Evolutionary conservation across 2,113 vertebrate species (phyloP).

Genomic region (Podarcis muralis): DNA sequence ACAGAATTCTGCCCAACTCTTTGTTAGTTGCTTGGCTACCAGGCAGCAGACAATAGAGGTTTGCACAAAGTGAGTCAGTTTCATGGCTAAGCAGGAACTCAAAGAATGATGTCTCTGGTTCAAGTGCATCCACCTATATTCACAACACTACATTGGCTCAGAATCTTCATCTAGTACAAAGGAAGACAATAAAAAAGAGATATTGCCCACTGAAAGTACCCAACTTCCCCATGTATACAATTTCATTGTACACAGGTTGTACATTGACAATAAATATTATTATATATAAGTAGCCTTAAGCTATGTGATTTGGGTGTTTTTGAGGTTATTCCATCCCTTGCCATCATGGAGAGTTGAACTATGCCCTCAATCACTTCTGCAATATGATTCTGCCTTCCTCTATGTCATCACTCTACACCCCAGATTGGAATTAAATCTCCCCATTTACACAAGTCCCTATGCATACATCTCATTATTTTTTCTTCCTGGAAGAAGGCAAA

Average conservation of each 20-base stretch:
- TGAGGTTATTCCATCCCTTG: neutral
- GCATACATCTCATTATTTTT: neutral
- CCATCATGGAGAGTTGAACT: neutral
- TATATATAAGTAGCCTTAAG: neutral
- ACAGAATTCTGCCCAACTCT: neutral
- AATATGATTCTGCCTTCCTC: neutral
- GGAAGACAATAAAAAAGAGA: neutral
- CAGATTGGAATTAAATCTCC: neutral
- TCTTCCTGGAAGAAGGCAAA: neutral
- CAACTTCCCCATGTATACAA: neutral
- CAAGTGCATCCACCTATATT: neutral
- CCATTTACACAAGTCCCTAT: neutral
- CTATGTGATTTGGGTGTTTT: neutral
- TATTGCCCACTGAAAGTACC: neutral
- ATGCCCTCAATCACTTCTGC: neutral
- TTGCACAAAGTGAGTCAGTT: neutral
- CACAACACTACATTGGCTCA: neutral
- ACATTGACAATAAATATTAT: too few species aligned
- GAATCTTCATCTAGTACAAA: neutral
- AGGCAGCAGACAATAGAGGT: neutral
- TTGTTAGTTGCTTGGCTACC: neutral
- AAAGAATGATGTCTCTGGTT: neutral
- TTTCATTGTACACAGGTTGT: too few species aligned
- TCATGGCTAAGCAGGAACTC: neutral
- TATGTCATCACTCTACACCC: too few species aligned